phyloP scores from a whole-genome alignment of 2,113 vertebrate species.

The Caracal caracal region DNA sequence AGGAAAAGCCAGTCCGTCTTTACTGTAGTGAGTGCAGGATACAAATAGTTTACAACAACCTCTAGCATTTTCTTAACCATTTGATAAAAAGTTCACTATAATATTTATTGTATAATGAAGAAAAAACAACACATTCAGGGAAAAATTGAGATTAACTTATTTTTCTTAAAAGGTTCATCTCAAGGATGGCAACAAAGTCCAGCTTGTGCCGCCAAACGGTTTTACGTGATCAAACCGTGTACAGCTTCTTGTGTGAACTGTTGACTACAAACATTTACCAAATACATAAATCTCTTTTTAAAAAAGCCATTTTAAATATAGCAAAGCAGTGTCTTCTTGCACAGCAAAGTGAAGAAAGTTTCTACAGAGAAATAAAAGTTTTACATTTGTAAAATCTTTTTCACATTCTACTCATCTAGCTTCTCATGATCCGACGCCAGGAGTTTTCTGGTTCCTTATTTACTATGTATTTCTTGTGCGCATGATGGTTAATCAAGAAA shows the following conservation, averaged over 20 bases:
- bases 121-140: conserved; percentile 98
- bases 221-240: conserved; percentile 93
- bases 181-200: conserved; percentile 99
- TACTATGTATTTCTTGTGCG: conserved; percentile 93
- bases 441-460: conserved; percentile 89
- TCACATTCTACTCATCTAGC: conserved; percentile 93
- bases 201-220: conserved; percentile 99
- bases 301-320: conserved; percentile 97
- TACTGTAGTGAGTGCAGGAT: conserved; percentile 98
- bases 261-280: conserved; percentile 99
- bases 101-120: conserved; percentile 99
- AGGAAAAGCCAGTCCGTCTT: conserved; percentile 99
- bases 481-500: conserved; percentile 82
- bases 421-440: conserved; percentile 83
- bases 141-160: conserved; percentile 96
- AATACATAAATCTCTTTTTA: conserved; percentile 96
- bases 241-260: conserved; percentile 97
- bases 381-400: conserved; percentile 89
- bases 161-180: conserved; percentile 95
- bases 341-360: conserved; percentile 96
- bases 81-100: conserved; percentile 99
- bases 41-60: conserved; percentile 99
- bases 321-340: conserved; percentile 98
- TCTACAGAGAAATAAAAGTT: conserved; percentile 91
- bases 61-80: conserved; percentile 98